Conservation (phyloP, 2,113 vertebrate genomes). For the Cyphomyrus discorhynchus region DNA sequence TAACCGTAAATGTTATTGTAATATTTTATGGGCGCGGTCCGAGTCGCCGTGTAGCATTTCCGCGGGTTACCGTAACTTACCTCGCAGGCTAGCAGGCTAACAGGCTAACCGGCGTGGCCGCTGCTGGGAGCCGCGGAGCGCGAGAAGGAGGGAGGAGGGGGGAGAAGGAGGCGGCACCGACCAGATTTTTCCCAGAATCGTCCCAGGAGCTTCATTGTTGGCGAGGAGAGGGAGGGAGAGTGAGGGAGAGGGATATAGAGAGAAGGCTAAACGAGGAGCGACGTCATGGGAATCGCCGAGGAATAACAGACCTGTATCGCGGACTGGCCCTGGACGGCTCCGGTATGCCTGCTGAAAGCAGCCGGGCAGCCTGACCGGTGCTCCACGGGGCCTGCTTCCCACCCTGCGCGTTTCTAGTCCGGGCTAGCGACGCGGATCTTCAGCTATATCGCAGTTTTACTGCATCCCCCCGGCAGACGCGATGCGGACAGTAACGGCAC, state of each 20-base stretch:
- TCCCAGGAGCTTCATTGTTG: neutral
- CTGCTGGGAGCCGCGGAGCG: neutral
- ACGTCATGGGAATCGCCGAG: neutral
- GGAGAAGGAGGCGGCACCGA: neutral
- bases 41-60: neutral
- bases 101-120: neutral
- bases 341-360: constrained; percentile 29
- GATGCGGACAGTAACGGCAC: constrained; percentile 37
- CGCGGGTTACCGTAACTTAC: neutral
- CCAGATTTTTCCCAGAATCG: neutral
- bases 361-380: neutral
- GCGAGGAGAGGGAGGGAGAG: neutral
- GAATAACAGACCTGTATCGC: neutral
- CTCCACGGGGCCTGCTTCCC: constrained; percentile 29
- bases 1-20: neutral
- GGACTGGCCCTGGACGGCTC: constrained; percentile 11
- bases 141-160: neutral
- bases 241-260: neutral
- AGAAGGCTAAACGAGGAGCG: neutral
- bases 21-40: neutral
- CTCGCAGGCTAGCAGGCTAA: neutral
- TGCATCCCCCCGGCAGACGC: constrained; percentile 19
- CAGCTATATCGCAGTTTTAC: constrained; percentile 34
- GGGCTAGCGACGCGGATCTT: constrained; percentile 34
- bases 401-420: constrained; percentile 53